Evolutionary conservation across 2,113 vertebrate species (phyloP).

Genomic region (Platycercus adscitus): DNA sequence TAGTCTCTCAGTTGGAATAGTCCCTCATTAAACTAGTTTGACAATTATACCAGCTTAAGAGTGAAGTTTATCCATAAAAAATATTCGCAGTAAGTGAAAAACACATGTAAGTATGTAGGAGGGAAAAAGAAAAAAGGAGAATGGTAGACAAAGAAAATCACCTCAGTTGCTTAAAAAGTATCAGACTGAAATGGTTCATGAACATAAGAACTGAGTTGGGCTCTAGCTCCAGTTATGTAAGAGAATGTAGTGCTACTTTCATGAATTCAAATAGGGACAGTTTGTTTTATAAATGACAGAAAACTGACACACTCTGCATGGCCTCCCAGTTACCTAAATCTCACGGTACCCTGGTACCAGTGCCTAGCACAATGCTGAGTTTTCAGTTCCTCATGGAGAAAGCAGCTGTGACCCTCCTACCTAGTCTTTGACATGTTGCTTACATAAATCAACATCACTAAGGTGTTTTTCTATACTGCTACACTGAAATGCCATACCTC

Average conservation of each 20-base stretch:
- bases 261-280: background rate
- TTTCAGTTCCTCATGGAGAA: background rate
- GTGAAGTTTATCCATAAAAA: background rate
- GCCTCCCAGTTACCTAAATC: background rate
- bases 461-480: background rate
- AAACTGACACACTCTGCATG: rapidly evolving
- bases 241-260: background rate
- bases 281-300: background rate
- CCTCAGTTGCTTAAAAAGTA: background rate
- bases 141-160: background rate
- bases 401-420: background rate
- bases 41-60: background rate
- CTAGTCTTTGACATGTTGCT: background rate
- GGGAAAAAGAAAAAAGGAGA: background rate
- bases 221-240: background rate
- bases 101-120: background rate
- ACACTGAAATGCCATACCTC: background rate
- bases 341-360: rapidly evolving
- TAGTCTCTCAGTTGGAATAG: background rate
- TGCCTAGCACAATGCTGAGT: rapidly evolving
- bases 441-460: background rate
- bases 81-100: background rate
- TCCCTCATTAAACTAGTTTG: background rate
- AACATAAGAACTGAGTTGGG: background rate
- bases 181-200: background rate